Evolutionary conservation across 2,888 invertebrate species (phyloP), one percentile per base, ranked within the genome.

Genomic region (Leptinotarsa peninsularis): DNA sequence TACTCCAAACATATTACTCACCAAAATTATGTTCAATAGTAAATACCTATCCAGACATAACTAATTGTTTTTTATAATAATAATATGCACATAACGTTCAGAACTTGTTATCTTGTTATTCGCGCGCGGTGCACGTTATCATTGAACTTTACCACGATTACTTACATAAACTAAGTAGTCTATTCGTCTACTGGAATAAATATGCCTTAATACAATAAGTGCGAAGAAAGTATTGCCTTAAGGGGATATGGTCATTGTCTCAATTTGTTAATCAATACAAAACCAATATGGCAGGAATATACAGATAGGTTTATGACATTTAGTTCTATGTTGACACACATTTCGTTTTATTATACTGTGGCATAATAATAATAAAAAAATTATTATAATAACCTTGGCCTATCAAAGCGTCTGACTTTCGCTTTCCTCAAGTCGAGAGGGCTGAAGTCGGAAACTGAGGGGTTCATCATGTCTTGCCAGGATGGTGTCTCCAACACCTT

Each of bases 181-280:
- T 63, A 66, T 56, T 70, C n/a, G 74, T 70, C 70, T 74, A 74
- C 70, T 74, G 70, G 56, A 67, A 54, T 60, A 15, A 58, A 58
- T 69, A 23, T 69, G 69, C 21, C 56, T 56, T 27, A 63, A 73
- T 66, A 66, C 49, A 69, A 66, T 74, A 56, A 70, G 52, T 58
- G 49, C 21, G 49, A 74, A 74, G 74, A 74, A 74, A 74, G 74
- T 70, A 66, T 23, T 43, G 50, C 4, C 52, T 23, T 63, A 27
- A 69, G 58, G 60, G 70, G 58, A 70, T 70, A 70, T 7, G 58
- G 58, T 23, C 70, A 49, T 70, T 18, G 13, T 58, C 23, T 43
- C 43, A 69, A 56, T 23, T 60, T 60, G 13, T 14, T 60, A 23
- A 18, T 54, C 4, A 21, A 54, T 52, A 52, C 50, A 49, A 66